Percentiles rank a stretch among this genome's conserved stretches.
phyloP scores from a whole-genome alignment of 2,797 vertebrate species.

The Babyrousa celebensis region DNA sequence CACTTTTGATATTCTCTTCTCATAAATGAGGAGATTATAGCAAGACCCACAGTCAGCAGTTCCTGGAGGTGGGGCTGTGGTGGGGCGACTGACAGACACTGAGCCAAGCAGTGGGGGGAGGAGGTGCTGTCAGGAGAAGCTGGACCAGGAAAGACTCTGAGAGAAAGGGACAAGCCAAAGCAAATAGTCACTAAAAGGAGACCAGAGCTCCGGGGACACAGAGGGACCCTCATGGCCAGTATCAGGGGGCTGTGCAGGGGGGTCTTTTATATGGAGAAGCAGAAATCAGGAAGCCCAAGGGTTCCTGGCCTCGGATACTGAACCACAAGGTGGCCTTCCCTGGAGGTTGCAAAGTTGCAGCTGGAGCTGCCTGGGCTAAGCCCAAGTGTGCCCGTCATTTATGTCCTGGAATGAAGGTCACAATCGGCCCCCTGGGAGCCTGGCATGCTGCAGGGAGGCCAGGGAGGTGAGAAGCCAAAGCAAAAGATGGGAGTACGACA shows the following conservation, averaged over 20 bases:
- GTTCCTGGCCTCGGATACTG: neutral
- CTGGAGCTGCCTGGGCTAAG: neutral
- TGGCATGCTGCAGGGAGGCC: neutral
- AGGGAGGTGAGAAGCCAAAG: neutral
- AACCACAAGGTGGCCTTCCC: neutral
- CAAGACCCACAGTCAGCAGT: neutral
- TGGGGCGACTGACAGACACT: neutral
- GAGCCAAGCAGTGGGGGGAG: neutral
- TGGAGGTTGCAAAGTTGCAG: neutral
- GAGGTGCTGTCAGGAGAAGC: neutral
- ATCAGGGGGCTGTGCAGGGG: fast-evolving
- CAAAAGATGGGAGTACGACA: neutral
- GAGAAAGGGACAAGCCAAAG: neutral
- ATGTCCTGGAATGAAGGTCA: neutral
- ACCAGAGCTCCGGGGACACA: neutral
- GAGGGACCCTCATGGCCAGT: neutral
- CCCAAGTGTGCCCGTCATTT: neutral
- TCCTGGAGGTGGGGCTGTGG: fast-evolving
- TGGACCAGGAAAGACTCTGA: too few relatives aligned
- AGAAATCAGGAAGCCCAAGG: neutral
- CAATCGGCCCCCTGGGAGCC: neutral
- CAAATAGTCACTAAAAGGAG: neutral
- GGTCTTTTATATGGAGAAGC: neutral
- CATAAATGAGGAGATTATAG: neutral
- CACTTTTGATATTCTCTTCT: conserved; percentile 12